These are phyloP conservation scores for Athene cunicularia DNA, from an alignment of 2,113 vertebrate species.

Conservation along the genomic window DNA sequence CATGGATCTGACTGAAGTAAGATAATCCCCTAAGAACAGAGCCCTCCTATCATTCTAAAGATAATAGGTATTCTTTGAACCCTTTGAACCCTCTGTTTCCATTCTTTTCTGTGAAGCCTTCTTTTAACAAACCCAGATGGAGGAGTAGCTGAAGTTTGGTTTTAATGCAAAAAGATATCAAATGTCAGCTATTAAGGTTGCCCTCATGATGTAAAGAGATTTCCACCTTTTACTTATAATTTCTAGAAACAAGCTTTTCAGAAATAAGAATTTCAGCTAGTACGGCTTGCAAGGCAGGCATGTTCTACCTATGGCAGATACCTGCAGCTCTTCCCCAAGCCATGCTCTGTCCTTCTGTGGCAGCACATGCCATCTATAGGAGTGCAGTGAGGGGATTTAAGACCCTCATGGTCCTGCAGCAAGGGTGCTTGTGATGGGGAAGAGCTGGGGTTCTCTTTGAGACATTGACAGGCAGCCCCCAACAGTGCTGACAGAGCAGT, in stretches of 20 bases:
- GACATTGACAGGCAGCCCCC: neutral
- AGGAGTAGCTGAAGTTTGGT: neutral
- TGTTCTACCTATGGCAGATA: neutral
- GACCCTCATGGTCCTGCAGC: neutral
- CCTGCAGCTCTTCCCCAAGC: neutral
- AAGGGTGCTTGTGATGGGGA: neutral
- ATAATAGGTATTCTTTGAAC: neutral
- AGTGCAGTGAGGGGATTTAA: neutral
- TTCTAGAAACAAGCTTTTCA: neutral
- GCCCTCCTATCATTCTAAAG: neutral
- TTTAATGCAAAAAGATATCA: neutral
- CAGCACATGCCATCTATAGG: neutral
- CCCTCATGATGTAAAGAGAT: neutral
- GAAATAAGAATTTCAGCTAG: neutral
- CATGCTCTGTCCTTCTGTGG: neutral
- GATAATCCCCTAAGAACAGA: neutral
- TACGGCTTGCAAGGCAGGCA: neutral
- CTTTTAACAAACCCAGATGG: neutral
- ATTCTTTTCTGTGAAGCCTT: neutral
- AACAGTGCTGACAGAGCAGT: accelerated
- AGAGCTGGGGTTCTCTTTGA: neutral
- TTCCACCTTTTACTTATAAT: neutral
- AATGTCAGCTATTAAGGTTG: neutral
- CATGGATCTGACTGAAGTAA: neutral
- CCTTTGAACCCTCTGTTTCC: neutral